A percentile compares a stretch with the other conserved stretches of the same genome.
Evolutionary conservation across 2,888 invertebrate species (phyloP).

Genomic region (Frankliniella intonsa): DNA sequence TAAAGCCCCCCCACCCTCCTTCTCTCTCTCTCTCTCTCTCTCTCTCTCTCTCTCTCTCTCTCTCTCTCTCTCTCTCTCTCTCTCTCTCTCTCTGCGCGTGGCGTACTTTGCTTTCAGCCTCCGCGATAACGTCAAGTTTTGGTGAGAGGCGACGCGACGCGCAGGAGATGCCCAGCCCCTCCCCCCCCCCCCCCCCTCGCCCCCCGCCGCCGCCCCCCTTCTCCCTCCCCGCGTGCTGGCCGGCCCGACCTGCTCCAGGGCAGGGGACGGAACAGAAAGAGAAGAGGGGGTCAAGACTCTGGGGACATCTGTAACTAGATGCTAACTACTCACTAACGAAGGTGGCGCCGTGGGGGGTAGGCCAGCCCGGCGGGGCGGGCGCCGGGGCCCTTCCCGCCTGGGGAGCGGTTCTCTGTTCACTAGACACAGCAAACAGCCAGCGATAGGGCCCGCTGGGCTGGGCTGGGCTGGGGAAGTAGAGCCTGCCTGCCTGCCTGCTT

Average conservation of each 20-base stretch:
- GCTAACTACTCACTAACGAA: constrained; percentile 20
- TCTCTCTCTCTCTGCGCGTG: no score
- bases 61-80: no score
- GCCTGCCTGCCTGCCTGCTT: no score
- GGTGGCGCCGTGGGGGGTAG: background rate
- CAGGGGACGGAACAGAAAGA: background rate
- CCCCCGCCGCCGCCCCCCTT: background rate
- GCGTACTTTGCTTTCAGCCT: background rate
- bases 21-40: background rate
- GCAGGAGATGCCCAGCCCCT: background rate
- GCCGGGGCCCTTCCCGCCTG: background rate
- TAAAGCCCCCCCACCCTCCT: background rate
- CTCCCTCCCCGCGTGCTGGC: background rate
- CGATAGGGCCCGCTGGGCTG: no score
- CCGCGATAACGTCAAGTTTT: constrained; percentile 11
- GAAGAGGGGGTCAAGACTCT: constrained; percentile 9
- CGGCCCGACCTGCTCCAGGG: background rate
- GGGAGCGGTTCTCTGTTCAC: no score
- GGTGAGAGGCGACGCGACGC: background rate
- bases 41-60: background rate
- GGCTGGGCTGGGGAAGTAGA: no score
- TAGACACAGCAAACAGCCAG: no score
- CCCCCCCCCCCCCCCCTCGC: background rate
- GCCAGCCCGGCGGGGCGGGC: background rate
- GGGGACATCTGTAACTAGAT: constrained; percentile 17